Percentiles rank a stretch among this genome's conserved stretches.
These are phyloP conservation scores for Diabrotica virgifera DNA, from an alignment of 1,140 invertebrate species.

Conservation along the genomic window DNA sequence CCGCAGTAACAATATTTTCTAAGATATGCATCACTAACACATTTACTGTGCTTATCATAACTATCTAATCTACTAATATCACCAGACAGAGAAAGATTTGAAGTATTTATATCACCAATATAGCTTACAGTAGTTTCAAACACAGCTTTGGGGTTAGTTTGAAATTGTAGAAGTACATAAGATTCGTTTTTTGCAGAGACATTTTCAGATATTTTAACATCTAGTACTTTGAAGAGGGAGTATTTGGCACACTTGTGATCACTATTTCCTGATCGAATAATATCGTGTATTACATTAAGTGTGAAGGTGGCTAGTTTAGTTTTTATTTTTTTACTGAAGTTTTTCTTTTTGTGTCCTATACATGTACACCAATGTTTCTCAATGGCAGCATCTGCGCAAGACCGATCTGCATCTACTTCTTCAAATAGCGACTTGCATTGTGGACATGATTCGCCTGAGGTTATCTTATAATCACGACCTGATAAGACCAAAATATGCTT, in stretches of 20 bases:
- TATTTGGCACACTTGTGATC: conserved; percentile 49
- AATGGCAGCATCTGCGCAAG: conserved; percentile 70
- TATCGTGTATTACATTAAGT: conserved; percentile 43
- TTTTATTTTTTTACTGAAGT: too few relatives aligned
- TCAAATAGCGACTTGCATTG: conserved; percentile 66
- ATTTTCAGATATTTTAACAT: conserved; percentile 22
- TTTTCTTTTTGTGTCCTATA: conserved; percentile 49
- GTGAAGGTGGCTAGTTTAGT: conserved; percentile 50
- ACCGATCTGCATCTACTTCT: conserved; percentile 61
- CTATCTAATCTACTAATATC: conserved; percentile 61
- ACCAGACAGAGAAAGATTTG: conserved; percentile 39
- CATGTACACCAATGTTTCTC: conserved; percentile 78
- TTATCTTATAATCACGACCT: conserved; percentile 46
- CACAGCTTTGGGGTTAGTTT: conserved; percentile 33
- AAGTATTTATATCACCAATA: conserved; percentile 16
- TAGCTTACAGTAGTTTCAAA: conserved; percentile 35
- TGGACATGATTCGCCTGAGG: conserved; percentile 54
- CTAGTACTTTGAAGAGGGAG: conserved; percentile 24
- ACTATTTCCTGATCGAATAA: conserved; percentile 44
- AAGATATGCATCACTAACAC: conserved; percentile 51
- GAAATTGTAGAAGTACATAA: conserved; percentile 29
- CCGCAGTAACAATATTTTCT: conserved; percentile 56
- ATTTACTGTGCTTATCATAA: conserved; percentile 55
- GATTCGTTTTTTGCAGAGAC: conserved; percentile 29
- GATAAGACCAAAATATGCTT: conserved; percentile 48